Evolutionary conservation across 1,140 invertebrate species (phyloP).

Genomic region (Zophobas atratus): DNA sequence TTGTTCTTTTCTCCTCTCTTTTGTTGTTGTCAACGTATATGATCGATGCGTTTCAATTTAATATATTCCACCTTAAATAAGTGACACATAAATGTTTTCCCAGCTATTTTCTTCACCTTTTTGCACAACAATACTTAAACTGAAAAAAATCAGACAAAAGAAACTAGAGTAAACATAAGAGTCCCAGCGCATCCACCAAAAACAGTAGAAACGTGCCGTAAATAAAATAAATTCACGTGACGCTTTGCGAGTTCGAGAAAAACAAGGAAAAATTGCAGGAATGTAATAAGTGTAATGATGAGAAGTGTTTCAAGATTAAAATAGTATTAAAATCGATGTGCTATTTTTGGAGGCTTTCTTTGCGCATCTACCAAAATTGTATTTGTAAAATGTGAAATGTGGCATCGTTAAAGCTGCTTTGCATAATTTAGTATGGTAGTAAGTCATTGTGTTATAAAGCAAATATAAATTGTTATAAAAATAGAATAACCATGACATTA

Average conservation of each 20-base stretch:
- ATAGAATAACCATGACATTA: slow-evolving; percentile 15
- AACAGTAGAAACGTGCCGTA: neutral
- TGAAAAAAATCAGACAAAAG: too few species aligned
- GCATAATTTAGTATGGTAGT: neutral
- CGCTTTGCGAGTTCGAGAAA: neutral
- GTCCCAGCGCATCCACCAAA: slow-evolving; percentile 14
- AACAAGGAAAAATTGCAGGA: neutral
- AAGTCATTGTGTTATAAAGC: neutral
- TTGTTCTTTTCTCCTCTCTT: neutral
- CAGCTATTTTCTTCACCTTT: too few species aligned
- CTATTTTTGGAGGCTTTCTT: neutral
- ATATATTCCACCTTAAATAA: neutral
- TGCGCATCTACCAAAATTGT: slow-evolving; percentile 7
- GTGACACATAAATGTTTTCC: too few species aligned
- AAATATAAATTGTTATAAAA: slow-evolving; percentile 1
- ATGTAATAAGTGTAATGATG: neutral
- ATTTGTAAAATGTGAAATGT: neutral
- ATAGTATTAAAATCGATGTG: neutral
- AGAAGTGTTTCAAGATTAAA: neutral
- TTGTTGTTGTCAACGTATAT: slow-evolving; percentile 20
- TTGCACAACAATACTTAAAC: too few species aligned
- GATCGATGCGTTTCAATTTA: neutral
- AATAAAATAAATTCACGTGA: too few species aligned
- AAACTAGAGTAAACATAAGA: too few species aligned
- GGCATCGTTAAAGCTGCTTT: too few species aligned